phyloP scores from a whole-genome alignment of 2,113 vertebrate genomes.

The Lepus timidus region DNA sequence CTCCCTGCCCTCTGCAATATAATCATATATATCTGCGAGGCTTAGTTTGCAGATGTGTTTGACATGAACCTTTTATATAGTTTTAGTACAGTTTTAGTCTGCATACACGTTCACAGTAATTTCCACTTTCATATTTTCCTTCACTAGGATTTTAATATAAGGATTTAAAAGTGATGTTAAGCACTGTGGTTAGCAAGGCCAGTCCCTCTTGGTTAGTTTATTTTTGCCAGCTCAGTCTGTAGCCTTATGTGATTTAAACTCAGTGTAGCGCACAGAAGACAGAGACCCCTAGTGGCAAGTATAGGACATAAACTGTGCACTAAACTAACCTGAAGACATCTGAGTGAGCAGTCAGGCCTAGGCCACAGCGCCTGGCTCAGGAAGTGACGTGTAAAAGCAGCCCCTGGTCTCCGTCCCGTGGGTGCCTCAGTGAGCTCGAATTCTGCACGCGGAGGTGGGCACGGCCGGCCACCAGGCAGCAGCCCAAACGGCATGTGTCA shows the following conservation, averaged over 20 bases:
- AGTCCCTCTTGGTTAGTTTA: background rate
- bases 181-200: background rate
- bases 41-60: background rate
- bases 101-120: background rate
- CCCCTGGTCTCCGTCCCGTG: background rate
- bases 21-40: background rate
- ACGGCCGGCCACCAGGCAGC: background rate
- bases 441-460: background rate
- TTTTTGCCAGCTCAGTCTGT: background rate
- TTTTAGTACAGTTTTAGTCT: background rate
- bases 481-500: background rate
- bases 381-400: background rate
- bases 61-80: background rate
- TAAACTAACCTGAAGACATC: background rate
- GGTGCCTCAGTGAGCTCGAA: background rate
- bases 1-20: background rate
- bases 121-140: background rate
- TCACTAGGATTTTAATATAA: background rate
- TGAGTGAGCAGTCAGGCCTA: background rate
- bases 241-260: background rate
- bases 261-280: background rate
- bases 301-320: background rate
- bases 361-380: background rate
- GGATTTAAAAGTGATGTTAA: background rate
- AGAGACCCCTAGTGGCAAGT: constrained; percentile 63